A percentile compares a stretch with the other conserved stretches of the same genome.
phyloP scores from a whole-genome alignment of 2,888 invertebrate species.

The Liopterus haemorrhoidalis region DNA sequence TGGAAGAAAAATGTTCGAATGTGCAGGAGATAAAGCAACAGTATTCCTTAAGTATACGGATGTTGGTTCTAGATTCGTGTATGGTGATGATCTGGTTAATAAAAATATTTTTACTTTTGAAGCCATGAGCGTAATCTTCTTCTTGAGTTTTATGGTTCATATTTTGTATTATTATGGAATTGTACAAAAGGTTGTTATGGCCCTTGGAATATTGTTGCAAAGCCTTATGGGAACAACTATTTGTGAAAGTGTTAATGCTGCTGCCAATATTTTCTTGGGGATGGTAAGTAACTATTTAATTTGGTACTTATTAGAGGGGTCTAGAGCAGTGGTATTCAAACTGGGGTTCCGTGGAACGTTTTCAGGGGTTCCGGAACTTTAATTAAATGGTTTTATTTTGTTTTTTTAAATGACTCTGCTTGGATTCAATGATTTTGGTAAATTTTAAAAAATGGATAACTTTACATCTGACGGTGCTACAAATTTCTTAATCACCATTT shows the following conservation, averaged over 20 bases:
- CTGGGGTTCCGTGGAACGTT: no score
- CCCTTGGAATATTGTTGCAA: slow-evolving; percentile 73
- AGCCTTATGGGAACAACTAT: slow-evolving; percentile 77
- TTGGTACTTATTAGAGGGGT: slow-evolving; percentile 2
- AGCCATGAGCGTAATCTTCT: slow-evolving; percentile 83
- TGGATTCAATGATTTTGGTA: no score
- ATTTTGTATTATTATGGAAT: slow-evolving; percentile 83
- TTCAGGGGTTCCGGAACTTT: no score
- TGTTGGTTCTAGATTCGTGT: slow-evolving; percentile 79
- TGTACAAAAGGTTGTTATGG: slow-evolving; percentile 79
- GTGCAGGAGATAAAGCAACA: slow-evolving; percentile 59
- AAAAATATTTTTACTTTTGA: slow-evolving; percentile 75
- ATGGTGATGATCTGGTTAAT: slow-evolving; percentile 61
- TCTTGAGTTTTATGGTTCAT: slow-evolving; percentile 87
- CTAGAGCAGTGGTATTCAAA: no score
- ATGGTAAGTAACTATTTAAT: slow-evolving; percentile 56
- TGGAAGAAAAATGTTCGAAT: slow-evolving; percentile 65
- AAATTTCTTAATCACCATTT: no score
- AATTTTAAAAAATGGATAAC: no score
- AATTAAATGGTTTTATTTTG: no score
- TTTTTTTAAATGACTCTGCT: no score
- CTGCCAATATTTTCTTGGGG: slow-evolving; percentile 91
- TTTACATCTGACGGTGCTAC: no score
- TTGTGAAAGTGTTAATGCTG: slow-evolving; percentile 87
- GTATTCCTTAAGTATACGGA: slow-evolving; percentile 74